Evolutionary conservation across 2,113 vertebrate genomes (phyloP), one percentile per base, ranked within the genome.

Genomic region (Pao palembangensis): DNA sequence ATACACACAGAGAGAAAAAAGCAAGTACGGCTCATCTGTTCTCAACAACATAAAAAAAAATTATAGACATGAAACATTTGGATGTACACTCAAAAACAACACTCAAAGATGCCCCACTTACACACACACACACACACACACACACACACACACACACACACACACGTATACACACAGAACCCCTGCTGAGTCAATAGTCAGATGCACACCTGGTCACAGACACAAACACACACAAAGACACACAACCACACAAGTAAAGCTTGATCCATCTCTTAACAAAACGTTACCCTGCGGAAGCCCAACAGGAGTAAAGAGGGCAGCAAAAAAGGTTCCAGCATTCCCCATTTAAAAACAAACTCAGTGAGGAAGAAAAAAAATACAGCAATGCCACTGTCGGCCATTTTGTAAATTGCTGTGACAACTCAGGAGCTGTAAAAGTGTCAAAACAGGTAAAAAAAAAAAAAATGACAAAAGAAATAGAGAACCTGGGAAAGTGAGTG

Each of bases 401-500:
- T 87, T 87, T 86, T 87, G 72, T 83, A 80, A 87, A 83, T 71
- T 19, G 48, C 61, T 13, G 65, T 79, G 59, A 84, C 58, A 67
- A 80, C 67, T 78, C 66, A 11, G 49, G 43, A 61, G 69, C 62
- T 54, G 53, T 25, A 43, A 80, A 28, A 73, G 58, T 76, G 69
- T 57, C 55, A 58, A 31, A 65, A 69, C 17, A 78, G 59, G 58
- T 43, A 19, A 23, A 61, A 21, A 62, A 58, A 19, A 62, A 44
- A 6, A n/a, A 47, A 8, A 61, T 44, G 17, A 63, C 17, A 58
- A 19, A 55, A 41, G 48, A 62, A 58, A 52, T 20, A 43, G 69
- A 64, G 21, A 34, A 74, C 64, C n/a, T 18, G 25, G 43, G 46
- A 48, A 61, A 57, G 31, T 52, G 17, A 51, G 44, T 28, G 1